Base-by-base conservation (phyloP, 2,113 vertebrate species). In the Pithys albifrons region DNA sequence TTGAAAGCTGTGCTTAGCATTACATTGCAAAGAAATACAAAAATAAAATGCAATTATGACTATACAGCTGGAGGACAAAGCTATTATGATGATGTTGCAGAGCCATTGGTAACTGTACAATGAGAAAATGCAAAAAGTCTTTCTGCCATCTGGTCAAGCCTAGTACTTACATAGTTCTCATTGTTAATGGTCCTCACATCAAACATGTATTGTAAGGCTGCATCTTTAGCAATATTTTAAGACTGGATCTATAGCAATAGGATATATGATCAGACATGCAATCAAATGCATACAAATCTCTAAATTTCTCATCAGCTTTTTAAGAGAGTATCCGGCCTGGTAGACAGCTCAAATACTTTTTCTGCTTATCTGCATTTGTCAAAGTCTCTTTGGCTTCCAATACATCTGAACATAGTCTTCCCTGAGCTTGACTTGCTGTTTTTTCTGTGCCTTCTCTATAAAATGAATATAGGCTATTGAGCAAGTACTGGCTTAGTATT, bases 31-130 rank as follows among this genome's bases (percentile, higher is more conserved):
- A 93, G 70, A 83, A 94, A 94, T 72, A 66, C 10, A 88, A 93
- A 94, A 94, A 93, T 83, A 91, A 96, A 96, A 91, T 92, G 88
- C 89, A 84, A 91, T 96, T 93, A 84, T 76, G 61, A 43, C 59
- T 77, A 28, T 95, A 79, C 70, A 96, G 93, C 82, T 95, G 85
- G 69, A 96, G 92, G 80, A 96, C 65, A 96, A 96, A 94, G 85
- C 77, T 97, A 62, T 97, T 95, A 86, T 82, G 72, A 92, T 91
- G 92, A 91, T 91, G 54, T 31, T 86, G 83, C 88, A 85, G 73
- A 92, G 61, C 86, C 70, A 76, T 79, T 19, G 14, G 83, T 94
- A 90, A 92, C 88, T 72, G 51, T 89, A 74, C 41, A 76, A 92
- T 74, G 59, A 88, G 71, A 88, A 96, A 95, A 96, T 58, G 61